These are phyloP conservation scores for Grammomys dolichurus DNA, from an alignment of 2,113 vertebrate species.

Conservation along the genomic window DNA sequence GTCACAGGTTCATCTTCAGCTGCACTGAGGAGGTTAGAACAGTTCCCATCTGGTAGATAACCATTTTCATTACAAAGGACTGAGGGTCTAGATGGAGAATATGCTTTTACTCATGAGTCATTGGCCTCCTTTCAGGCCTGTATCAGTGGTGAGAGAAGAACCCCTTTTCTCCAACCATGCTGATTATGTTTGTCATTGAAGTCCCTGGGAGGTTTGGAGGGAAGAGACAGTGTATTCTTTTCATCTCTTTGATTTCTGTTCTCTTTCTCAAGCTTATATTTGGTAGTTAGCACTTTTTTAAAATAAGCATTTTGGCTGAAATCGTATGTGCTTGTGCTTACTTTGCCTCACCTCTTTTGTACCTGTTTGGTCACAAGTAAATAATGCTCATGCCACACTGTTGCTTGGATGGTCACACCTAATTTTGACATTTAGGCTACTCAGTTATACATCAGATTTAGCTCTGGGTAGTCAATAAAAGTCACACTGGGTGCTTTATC, in stretches of 20 bases:
- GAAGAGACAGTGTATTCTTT: background rate
- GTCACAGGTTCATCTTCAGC: background rate
- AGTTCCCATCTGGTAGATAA: background rate
- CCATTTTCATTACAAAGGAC: background rate
- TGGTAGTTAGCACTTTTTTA: background rate
- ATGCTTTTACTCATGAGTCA: background rate
- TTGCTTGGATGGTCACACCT: background rate
- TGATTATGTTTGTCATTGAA: background rate
- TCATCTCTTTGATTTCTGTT: background rate
- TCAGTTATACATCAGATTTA: background rate
- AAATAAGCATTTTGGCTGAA: background rate
- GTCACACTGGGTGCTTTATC: background rate
- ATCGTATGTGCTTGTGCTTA: background rate
- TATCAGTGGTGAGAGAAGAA: background rate
- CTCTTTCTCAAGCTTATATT: background rate
- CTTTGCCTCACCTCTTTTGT: background rate
- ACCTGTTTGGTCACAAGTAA: background rate
- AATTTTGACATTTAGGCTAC: background rate
- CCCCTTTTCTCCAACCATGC: background rate
- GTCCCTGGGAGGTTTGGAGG: background rate
- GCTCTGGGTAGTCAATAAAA: background rate
- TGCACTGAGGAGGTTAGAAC: background rate
- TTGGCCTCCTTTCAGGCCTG: background rate
- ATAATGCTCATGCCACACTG: background rate
- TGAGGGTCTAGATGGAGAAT: background rate